Conservation (phyloP, 1,140 invertebrate species). For the Zeugodacus cucurbitae region DNA sequence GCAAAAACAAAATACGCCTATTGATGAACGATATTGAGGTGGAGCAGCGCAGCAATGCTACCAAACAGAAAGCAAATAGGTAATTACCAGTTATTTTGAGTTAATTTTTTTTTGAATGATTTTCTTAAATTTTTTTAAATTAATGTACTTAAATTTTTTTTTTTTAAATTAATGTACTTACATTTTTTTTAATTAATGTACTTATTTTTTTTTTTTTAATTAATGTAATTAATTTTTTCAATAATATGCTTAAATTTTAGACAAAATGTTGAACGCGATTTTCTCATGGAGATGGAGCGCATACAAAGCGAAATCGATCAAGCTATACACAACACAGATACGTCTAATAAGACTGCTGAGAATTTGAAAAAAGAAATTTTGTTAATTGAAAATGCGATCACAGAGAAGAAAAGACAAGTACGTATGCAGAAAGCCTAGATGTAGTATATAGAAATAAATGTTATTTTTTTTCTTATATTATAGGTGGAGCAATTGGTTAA, state of each 20-base stretch:
- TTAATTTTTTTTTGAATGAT: conserved; percentile 36
- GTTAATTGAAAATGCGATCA: conserved; percentile 80
- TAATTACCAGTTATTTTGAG: conserved; percentile 39
- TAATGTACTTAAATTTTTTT: no score
- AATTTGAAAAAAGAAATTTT: conserved; percentile 82
- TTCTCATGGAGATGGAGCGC: conserved; percentile 82
- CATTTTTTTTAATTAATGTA: no score
- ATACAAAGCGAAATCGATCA: conserved; percentile 85
- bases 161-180: no score
- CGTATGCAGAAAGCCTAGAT: not conserved
- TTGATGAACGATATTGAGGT: conserved; percentile 74
- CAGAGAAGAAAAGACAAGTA: conserved; percentile 82
- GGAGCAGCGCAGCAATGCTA: conserved; percentile 59
- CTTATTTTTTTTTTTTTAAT: no score
- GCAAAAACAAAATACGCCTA: conserved; percentile 88
- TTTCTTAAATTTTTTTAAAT: no score
- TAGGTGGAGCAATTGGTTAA: conserved; percentile 82
- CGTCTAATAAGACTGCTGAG: conserved; percentile 82
- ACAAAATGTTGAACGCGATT: conserved; percentile 79
- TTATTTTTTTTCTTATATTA: not conserved
- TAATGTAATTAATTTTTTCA: conserved; percentile 43
- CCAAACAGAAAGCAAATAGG: conserved; percentile 61
- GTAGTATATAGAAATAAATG: not conserved
- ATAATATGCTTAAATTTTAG: conserved; percentile 55
- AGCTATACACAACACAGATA: conserved; percentile 82